Conservation (phyloP, 2,113 vertebrate genomes). For the Gopherus flavomarginatus region DNA sequence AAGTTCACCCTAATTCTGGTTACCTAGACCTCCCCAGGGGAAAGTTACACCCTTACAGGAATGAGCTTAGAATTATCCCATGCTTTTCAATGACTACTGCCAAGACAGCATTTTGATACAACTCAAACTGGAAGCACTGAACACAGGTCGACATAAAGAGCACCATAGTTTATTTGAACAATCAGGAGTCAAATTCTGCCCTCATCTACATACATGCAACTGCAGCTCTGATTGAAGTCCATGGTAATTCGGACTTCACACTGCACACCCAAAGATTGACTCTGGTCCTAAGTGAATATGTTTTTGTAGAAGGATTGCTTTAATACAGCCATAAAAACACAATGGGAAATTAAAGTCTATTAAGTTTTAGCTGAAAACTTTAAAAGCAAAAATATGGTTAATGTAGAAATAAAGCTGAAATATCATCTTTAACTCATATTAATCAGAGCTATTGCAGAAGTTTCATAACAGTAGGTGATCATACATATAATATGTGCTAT, state of each 20-base stretch:
- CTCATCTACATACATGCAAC: conserved; percentile 55
- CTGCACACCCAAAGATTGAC: conserved; percentile 39
- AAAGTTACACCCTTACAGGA: conserved; percentile 16
- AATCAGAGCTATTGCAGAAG: neutral
- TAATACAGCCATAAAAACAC: conserved; percentile 30
- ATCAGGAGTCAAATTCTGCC: conserved; percentile 64
- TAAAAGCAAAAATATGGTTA: neutral
- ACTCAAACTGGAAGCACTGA: conserved; percentile 66
- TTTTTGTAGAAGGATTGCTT: conserved; percentile 28
- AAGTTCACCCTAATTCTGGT: too few relatives aligned
- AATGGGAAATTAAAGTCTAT: conserved; percentile 38
- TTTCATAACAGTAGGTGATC: neutral
- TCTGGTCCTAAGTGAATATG: neutral
- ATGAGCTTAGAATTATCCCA: conserved; percentile 1
- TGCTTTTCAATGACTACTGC: conserved; percentile 28
- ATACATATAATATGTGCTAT: neutral
- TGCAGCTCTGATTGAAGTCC: conserved; percentile 55
- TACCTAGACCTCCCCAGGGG: neutral
- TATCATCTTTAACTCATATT: neutral
- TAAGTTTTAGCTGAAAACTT: neutral
- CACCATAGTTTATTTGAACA: conserved; percentile 65
- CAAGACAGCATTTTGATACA: conserved; percentile 57
- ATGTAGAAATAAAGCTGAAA: neutral
- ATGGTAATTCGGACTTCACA: conserved; percentile 56
- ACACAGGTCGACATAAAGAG: conserved; percentile 69